Conservation (phyloP, 2,797 vertebrate species). For the Acomys russatus region DNA sequence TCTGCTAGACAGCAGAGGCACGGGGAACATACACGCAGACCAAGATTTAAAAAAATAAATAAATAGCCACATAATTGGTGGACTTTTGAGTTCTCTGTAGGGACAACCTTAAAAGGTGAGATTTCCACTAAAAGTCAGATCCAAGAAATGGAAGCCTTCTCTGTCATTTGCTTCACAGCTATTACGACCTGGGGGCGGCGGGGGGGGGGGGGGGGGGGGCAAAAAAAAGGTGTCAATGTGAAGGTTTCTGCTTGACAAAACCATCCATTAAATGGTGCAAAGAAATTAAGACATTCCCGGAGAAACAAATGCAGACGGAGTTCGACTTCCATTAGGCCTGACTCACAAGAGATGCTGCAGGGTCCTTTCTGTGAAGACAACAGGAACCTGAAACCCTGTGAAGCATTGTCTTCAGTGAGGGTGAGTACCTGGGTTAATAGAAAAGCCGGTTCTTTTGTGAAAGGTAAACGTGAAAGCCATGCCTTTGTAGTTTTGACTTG, state of each 20-base stretch:
- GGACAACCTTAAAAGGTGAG: neutral
- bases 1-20: neutral
- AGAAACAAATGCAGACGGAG: neutral
- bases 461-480: neutral
- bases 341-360: neutral
- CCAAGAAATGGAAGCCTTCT: neutral
- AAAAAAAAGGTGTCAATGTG: no score
- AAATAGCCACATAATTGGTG: neutral
- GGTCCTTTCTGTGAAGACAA: neutral
- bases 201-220: no score
- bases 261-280: neutral
- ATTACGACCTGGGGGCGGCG: neutral
- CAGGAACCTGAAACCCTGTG: neutral
- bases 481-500: neutral
- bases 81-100: neutral
- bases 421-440: neutral
- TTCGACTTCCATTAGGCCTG: neutral
- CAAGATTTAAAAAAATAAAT: no score
- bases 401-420: neutral
- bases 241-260: neutral
- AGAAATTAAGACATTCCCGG: neutral
- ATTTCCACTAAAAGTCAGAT: neutral
- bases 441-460: neutral
- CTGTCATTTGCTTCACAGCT: neutral
- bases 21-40: neutral